These are phyloP conservation scores for cattle (Bos taurus) DNA, from an alignment of 2,113 vertebrate genomes.

Conservation along the genomic window DNA sequence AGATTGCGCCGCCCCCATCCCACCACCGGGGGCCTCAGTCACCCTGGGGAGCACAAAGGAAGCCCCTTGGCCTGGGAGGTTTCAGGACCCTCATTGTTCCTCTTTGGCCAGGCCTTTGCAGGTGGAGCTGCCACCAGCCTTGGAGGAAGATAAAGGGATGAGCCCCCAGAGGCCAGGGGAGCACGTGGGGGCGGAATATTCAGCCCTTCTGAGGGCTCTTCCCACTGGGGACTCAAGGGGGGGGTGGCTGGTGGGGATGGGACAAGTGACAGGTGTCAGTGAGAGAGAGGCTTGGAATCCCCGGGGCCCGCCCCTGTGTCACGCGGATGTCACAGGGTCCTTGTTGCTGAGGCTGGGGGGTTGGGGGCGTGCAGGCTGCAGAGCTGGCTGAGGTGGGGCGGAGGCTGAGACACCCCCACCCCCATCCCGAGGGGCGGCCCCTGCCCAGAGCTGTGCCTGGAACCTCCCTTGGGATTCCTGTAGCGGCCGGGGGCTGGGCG, in stretches of 20 bases:
- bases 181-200: slow-evolving; percentile 3
- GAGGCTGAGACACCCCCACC: background rate
- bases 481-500: background rate
- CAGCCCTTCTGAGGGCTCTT: background rate
- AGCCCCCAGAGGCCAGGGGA: background rate
- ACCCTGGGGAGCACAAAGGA: slow-evolving; percentile 53
- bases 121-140: slow-evolving; percentile 29
- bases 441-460: background rate
- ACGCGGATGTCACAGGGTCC: background rate
- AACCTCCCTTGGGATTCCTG: background rate
- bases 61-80: background rate
- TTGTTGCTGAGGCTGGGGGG: background rate
- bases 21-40: background rate
- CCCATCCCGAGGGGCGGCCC: background rate
- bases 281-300: background rate
- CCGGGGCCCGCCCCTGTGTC: background rate
- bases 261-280: slow-evolving; percentile 56
- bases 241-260: background rate
- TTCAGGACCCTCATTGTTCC: slow-evolving; percentile 44
- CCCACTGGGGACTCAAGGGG: background rate
- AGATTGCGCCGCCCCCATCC: background rate
- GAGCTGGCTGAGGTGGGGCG: background rate
- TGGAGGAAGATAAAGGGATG: slow-evolving; percentile 32
- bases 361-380: background rate
- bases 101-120: slow-evolving; percentile 4